Percentiles rank a stretch among this genome's conserved stretches.
Conservation (phyloP, 2,797 vertebrate genomes). For the Rhinophrynus dorsalis region DNA sequence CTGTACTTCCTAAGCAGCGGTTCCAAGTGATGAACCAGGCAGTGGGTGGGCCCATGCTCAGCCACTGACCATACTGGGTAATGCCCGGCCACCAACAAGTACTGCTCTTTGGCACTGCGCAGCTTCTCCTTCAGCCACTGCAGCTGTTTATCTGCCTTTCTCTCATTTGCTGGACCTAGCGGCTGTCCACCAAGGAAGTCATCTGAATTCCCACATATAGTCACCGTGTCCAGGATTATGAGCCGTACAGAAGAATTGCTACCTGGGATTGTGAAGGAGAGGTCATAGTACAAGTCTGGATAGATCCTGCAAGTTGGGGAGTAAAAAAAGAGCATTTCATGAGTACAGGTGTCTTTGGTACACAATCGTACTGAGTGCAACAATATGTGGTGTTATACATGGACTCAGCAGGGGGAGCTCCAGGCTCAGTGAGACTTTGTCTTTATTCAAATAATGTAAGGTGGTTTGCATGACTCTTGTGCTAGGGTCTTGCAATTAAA, state of each 20-base stretch:
- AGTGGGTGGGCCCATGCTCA: conserved; percentile 85
- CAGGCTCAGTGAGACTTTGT: no score
- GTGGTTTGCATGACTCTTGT: no score
- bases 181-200: conserved; percentile 76
- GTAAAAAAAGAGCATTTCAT: no score
- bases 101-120: conserved; percentile 76
- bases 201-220: conserved; percentile 82
- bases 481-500: no score
- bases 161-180: conserved; percentile 51
- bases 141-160: conserved; percentile 75
- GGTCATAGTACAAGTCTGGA: conserved; percentile 83
- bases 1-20: conserved; percentile 80
- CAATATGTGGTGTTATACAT: no score
- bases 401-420: no score
- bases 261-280: conserved; percentile 78
- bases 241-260: conserved; percentile 75
- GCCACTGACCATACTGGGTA: conserved; percentile 93
- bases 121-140: conserved; percentile 81
- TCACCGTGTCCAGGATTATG: conserved; percentile 86
- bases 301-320: conserved; percentile 71
- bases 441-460: no score
- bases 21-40: conserved; percentile 72
- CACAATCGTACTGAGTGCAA: no score
- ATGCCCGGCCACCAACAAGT: conserved; percentile 87
- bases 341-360: no score